Conservation (phyloP, 2,113 vertebrate species). For the Phylloscopus trochilus region DNA sequence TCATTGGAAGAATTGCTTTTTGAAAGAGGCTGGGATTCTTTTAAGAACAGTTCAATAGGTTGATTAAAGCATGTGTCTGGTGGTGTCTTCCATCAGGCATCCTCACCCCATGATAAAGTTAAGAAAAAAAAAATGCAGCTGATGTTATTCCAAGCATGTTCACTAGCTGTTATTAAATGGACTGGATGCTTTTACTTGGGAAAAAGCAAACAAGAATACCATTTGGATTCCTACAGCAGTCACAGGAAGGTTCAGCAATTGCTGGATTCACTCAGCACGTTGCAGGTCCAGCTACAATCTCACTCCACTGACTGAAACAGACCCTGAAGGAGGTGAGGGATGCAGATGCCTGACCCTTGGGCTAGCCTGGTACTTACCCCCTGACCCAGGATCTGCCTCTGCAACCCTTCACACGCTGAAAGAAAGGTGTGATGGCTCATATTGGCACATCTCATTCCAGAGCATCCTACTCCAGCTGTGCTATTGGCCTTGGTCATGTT, state of each 20-base stretch:
- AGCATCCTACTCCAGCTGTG: not conserved
- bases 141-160: not conserved
- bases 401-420: not conserved
- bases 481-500: not conserved
- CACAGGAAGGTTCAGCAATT: not conserved
- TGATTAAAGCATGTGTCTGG: not conserved
- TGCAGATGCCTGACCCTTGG: not conserved
- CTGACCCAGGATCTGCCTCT: not conserved
- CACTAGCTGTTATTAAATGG: not conserved
- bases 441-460: rapidly evolving
- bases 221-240: not conserved
- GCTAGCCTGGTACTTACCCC: not conserved
- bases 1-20: not conserved
- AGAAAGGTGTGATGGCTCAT: not conserved
- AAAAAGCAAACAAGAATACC: not conserved
- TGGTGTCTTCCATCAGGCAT: not conserved
- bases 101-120: not conserved
- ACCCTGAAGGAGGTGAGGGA: not conserved
- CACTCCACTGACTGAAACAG: not conserved
- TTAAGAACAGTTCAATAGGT: not conserved
- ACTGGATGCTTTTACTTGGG: not conserved
- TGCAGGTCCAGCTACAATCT: not conserved
- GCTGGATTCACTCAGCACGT: not conserved
- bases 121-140: not conserved
- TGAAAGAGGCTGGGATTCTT: not conserved